Evolutionary conservation across 1,140 invertebrate genomes (phyloP), one percentile per base, ranked within the genome.

Genomic region (Melipona quadrifasciata): DNA sequence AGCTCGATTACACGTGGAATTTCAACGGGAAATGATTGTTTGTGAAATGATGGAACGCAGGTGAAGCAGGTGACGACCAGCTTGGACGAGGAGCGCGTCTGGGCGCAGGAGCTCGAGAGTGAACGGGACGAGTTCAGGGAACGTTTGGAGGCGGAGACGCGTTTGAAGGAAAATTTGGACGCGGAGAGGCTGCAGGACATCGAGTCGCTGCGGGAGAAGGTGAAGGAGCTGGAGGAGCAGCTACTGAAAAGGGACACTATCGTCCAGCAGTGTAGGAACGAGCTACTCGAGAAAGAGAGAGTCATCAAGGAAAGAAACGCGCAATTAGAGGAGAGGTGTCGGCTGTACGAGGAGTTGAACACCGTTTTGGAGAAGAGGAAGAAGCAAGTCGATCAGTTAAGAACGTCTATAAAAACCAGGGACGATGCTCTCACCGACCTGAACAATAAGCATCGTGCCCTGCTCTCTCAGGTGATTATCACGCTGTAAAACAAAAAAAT

Each of bases 181-280:
- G 39, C 57, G 0, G 91, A 94, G n/a, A 92, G 85, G 78, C 86
- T 92, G 51, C 82, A 39, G 11, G 93, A 93, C 53, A 90, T 93
- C 3, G 92, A 94, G 11, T 68, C 70, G 12, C 47, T 94, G 17
- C 84, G 93, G 19, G 90, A 92, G 31, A 91, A 90, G 58, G 85
- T 95, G 3, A 91, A 92, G 81, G 93, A 94, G 47, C 84, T 96
- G 61, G 94, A 95, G 27, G 94, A 95, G 24, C 92, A 95, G 64
- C 91, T 93, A 11, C 87, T 93, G 11, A 94, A 88, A 76, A 92
- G 88, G 39, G 93, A 95, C 17, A 90, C 86, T 53, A 16, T 86
- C 12, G 64, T 91, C 4, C 93, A 94, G 65, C 93, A 94, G 51
- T 89, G 91, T 16, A 92, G 89, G 76, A 93, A 91, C 61, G 93